phyloP scores from a whole-genome alignment of 2,797 vertebrate species.

The Hyperoplus lanceolatus region DNA sequence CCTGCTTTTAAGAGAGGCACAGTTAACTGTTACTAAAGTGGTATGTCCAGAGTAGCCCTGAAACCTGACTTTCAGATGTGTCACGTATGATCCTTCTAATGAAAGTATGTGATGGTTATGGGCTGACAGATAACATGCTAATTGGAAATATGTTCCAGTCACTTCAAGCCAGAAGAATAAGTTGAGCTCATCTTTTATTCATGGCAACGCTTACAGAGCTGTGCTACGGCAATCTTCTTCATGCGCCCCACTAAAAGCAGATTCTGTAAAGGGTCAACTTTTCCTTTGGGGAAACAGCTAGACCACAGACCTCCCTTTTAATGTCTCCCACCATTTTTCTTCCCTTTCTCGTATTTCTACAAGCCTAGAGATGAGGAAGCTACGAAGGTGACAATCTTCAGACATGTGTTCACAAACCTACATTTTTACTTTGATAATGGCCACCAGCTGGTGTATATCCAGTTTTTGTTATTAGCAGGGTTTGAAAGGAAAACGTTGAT shows the following conservation, averaged over 20 bases:
- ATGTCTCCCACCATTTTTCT: conserved; percentile 15
- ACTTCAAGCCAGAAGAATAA: conserved; percentile 71
- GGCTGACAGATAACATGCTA: conserved; percentile 79
- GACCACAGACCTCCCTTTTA: conserved; percentile 39
- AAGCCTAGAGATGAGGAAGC: conserved; percentile 31
- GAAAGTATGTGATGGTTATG: conserved; percentile 54
- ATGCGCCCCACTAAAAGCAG: conserved; percentile 56
- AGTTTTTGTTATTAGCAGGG: neutral
- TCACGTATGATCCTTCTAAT: conserved; percentile 62
- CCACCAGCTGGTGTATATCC: neutral
- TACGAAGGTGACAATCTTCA: conserved; percentile 14
- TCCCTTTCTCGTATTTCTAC: conserved; percentile 24
- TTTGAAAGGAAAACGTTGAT: neutral
- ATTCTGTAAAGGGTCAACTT: conserved; percentile 65
- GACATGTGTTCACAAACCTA: conserved; percentile 5
- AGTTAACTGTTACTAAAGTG: conserved; percentile 19
- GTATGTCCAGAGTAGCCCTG: conserved; percentile 5
- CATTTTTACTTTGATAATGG: conserved; percentile 6
- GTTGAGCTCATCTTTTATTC: conserved; percentile 83
- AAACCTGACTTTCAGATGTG: conserved; percentile 43
- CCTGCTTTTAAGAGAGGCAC: neutral
- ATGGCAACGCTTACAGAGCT: conserved; percentile 64
- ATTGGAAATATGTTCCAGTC: conserved; percentile 79
- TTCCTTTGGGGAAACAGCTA: conserved; percentile 58
- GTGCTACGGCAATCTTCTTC: conserved; percentile 59